Conservation (phyloP, 2,797 vertebrate genomes). For the Petrocephalus sullivani region DNA sequence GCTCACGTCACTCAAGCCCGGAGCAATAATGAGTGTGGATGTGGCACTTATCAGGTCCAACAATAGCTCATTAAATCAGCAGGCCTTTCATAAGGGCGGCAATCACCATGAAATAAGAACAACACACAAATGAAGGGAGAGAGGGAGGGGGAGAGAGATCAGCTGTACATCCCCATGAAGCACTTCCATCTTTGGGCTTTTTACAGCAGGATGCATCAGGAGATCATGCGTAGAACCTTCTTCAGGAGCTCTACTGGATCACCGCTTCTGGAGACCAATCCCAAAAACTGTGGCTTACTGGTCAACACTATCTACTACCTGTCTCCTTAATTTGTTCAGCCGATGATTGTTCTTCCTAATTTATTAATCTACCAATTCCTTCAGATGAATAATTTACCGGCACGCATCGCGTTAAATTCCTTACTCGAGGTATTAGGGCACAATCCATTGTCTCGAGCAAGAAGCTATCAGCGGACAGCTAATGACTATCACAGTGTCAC, state of each 20-base stretch:
- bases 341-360: not conserved
- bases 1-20: not conserved
- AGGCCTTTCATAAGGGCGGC: not conserved
- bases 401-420: not conserved
- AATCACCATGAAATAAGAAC: not conserved
- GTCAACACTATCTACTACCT: not conserved
- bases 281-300: not conserved
- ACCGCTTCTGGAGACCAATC: not conserved
- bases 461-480: not conserved
- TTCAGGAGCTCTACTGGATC: not conserved
- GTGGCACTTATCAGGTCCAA: constrained; percentile 7
- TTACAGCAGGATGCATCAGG: not conserved
- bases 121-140: not conserved
- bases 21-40: not conserved
- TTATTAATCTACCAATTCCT: not conserved
- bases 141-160: not conserved
- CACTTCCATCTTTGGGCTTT: not conserved
- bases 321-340: not conserved
- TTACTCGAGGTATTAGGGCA: not conserved
- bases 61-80: constrained; percentile 9
- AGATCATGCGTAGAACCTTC: not conserved
- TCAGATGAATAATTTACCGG: not conserved
- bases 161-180: not conserved
- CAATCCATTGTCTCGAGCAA: not conserved
- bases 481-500: not conserved